Evolutionary conservation across 1,140 invertebrate genomes (phyloP), one percentile per base, ranked within the genome.

Genomic region (Hylyphantes graminicola): DNA sequence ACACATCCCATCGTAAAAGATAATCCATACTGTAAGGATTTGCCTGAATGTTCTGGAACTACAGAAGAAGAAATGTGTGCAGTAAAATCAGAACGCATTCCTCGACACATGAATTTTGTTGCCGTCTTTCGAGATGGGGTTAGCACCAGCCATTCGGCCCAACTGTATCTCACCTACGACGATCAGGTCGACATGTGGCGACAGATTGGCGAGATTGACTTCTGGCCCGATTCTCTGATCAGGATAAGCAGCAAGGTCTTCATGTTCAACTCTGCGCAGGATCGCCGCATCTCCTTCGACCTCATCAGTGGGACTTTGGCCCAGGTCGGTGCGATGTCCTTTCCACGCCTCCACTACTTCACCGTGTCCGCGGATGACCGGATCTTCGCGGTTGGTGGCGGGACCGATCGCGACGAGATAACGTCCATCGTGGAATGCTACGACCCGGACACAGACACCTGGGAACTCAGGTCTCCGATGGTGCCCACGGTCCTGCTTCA

Each of bases 131-230:
- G 0, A 63, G 51, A 50, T 19, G 21, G 4, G 35, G 5, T 35
- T 35, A 35, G 35, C 35, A 35, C 35, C 35, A 48, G 10, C n/a
- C 12, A n/a, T 10, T 50, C 15, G 50, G 54, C 50, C 8, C 21
- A 53, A 17, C 5, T 63, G 7, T 76, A 21, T 51, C 13, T 76
- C 7, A 76, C 74, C 12, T 76, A 63, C 21, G 74, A 76, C 13
- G 74, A 76, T 8, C 57, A 76, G 2, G 21, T 76, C 7, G 74
- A 76, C 4, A 63, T 76, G 11, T 76, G 74, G 74, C 21, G 59
- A 7, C 13, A 63, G 19, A 54, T 63, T 61, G 57, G 55, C 21
- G 21, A 76, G 10, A 50, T 76, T 7, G 59, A 76, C 7, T 76
- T 76, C 53, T 50, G 57, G 59, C 74, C 74, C 0, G 74, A 76